These are phyloP conservation scores for Vireo altiloquus DNA, from an alignment of 2,113 vertebrate genomes.

Conservation along the genomic window DNA sequence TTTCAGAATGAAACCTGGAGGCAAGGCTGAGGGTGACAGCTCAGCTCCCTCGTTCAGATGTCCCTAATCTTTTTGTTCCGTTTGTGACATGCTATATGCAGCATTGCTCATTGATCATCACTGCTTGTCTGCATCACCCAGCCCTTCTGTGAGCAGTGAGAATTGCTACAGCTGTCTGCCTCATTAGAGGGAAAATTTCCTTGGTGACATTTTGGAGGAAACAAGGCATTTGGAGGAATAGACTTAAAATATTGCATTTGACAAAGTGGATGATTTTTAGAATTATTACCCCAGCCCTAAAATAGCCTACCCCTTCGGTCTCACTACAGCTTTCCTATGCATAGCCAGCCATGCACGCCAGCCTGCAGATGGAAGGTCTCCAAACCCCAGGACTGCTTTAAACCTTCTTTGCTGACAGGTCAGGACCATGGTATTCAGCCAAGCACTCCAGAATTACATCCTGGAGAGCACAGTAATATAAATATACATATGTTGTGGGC, in stretches of 20 bases:
- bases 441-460: background rate
- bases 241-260: background rate
- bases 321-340: background rate
- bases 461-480: background rate
- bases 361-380: background rate
- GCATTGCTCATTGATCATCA: conserved; percentile 1
- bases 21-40: background rate
- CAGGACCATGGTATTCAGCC: background rate
- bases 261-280: background rate
- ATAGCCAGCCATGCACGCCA: background rate
- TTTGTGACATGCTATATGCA: background rate
- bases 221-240: background rate
- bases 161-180: background rate
- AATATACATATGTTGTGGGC: fast-evolving
- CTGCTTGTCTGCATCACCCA: background rate
- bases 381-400: background rate
- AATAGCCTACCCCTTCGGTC: fast-evolving
- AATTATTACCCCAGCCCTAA: background rate
- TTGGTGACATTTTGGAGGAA: background rate
- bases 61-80: background rate
- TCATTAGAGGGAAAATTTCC: background rate
- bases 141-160: background rate
- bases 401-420: background rate
- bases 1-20: background rate
- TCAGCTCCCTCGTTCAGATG: background rate